Conservation (phyloP, 1,140 invertebrate genomes). For the Metopolophium dirhodum region DNA sequence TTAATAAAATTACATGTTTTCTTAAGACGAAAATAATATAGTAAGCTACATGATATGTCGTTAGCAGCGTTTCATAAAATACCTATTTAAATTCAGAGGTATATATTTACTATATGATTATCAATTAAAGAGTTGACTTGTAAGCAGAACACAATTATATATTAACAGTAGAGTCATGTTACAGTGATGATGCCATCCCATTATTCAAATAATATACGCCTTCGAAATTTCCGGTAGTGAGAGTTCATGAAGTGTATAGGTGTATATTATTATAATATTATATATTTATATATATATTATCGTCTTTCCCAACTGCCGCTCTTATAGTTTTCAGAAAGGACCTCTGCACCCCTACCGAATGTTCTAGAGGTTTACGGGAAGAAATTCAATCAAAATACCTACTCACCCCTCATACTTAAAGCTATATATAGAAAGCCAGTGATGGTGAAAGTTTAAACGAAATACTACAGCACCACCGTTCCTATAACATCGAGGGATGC, state of each 20-base stretch:
- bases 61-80: not conserved
- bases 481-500: not conserved
- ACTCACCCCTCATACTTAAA: not conserved
- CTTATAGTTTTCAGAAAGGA: not conserved
- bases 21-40: not conserved
- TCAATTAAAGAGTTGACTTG: not conserved
- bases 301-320: not conserved
- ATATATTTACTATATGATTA: not conserved
- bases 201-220: not conserved
- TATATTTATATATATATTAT: not conserved
- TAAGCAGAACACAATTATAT: not conserved
- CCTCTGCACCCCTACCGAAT: not conserved
- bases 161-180: not conserved
- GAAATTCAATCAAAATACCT: not conserved
- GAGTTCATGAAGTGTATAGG: not conserved
- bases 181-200: accelerated
- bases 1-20: not conserved
- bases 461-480: not conserved
- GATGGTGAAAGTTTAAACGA: not conserved
- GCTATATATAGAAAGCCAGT: not conserved
- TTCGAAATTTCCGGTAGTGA: not conserved
- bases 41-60: not conserved
- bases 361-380: not conserved
- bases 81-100: not conserved
- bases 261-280: not conserved